Conservation (phyloP, 2,888 invertebrate genomes). For the Xanthorhoe spadicearia region DNA sequence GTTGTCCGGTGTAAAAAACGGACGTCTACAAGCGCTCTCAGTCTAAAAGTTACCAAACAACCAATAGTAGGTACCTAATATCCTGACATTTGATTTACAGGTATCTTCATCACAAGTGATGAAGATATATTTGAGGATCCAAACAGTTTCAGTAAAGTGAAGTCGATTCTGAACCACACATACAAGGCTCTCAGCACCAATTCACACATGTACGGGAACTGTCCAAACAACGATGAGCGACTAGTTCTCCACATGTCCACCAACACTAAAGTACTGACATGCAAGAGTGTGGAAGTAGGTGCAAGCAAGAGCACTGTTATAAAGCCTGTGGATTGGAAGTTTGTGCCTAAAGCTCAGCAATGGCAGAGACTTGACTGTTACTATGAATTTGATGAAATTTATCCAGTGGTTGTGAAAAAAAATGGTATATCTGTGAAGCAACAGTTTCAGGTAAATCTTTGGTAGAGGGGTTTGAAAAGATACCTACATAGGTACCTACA, state of each 20-base stretch:
- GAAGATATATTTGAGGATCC: conserved; percentile 86
- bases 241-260: conserved; percentile 86
- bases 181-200: conserved; percentile 83
- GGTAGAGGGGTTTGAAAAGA: too few species aligned
- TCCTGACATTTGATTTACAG: conserved; percentile 58
- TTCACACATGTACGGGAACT: conserved; percentile 86
- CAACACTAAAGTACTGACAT: conserved; percentile 83
- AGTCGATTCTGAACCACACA: conserved; percentile 83
- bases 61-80: too few species aligned
- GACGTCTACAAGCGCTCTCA: not conserved
- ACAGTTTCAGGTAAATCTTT: conserved; percentile 87
- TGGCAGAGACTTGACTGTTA: conserved; percentile 92
- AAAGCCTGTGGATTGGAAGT: conserved; percentile 91
- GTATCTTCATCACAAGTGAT: conserved; percentile 90
- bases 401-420: conserved; percentile 87
- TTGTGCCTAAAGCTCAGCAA: conserved; percentile 87
- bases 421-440: conserved; percentile 87
- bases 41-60: not conserved
- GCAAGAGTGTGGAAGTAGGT: conserved; percentile 87
- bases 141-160: conserved; percentile 84
- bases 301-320: conserved; percentile 74
- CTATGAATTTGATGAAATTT: conserved; percentile 90
- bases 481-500: too few species aligned
- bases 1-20: too few species aligned
- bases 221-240: conserved; percentile 83